These are phyloP conservation scores for Cricetomys ansorgei DNA, from an alignment of 2,113 vertebrate genomes.

Conservation along the genomic window DNA sequence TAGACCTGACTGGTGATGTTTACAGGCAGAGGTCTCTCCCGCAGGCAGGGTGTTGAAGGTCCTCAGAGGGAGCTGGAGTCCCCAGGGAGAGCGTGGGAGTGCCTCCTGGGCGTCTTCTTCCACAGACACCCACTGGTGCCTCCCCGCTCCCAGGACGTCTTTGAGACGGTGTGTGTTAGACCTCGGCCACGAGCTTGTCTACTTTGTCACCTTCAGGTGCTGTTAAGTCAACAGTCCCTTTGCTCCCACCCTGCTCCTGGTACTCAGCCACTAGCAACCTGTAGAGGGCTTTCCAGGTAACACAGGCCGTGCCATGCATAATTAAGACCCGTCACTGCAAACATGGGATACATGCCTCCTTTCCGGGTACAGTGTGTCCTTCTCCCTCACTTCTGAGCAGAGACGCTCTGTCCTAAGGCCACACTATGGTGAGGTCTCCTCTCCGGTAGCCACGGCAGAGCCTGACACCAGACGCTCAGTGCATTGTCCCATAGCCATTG, in stretches of 20 bases:
- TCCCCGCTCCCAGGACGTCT: background rate
- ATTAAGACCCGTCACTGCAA: background rate
- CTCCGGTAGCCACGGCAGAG: background rate
- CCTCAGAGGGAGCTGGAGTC: background rate
- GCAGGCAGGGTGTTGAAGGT: background rate
- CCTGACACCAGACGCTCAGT: background rate
- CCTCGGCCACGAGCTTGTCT: accelerated
- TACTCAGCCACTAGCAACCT: background rate
- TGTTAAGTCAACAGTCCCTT: background rate
- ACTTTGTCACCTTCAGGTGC: background rate
- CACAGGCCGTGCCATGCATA: background rate
- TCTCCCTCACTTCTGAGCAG: too few relatives aligned
- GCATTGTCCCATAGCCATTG: background rate
- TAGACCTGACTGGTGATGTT: background rate
- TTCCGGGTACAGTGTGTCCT: background rate
- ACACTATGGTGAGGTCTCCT: accelerated
- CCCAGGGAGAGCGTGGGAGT: background rate
- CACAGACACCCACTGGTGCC: background rate
- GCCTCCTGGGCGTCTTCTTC: background rate
- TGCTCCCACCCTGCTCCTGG: accelerated
- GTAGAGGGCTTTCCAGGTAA: background rate
- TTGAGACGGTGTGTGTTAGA: background rate
- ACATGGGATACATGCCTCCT: background rate
- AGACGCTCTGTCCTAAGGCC: background rate
- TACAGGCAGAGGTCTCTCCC: background rate